Percentiles rank a stretch among this genome's conserved stretches.
Conservation (phyloP, 2,888 invertebrate species). For the Seira ritae region DNA sequence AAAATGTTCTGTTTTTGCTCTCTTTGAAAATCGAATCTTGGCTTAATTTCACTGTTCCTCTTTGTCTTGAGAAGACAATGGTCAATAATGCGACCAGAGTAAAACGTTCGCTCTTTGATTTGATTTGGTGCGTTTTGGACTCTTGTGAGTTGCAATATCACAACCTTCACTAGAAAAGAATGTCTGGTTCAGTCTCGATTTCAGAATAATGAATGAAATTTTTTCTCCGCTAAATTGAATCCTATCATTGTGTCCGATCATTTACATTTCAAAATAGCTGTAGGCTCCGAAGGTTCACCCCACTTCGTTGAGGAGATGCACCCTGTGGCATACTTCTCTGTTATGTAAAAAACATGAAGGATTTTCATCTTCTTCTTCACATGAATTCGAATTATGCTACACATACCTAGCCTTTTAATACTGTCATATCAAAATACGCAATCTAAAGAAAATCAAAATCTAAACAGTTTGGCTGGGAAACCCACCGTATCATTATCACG, state of each 20-base stretch:
- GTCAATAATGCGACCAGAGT: too few species aligned
- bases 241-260: slow-evolving; percentile 30
- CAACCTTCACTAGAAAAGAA: too few species aligned
- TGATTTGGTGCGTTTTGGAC: too few species aligned
- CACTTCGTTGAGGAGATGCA: slow-evolving; percentile 5
- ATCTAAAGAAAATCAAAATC: slow-evolving; percentile 33
- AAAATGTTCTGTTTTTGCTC: too few species aligned
- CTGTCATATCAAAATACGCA: slow-evolving; percentile 29
- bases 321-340: slow-evolving; percentile 42
- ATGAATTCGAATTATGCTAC: too few species aligned
- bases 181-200: too few species aligned
- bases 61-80: too few species aligned
- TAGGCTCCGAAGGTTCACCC: slow-evolving; percentile 41
- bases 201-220: slow-evolving; percentile 28
- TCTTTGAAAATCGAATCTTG: too few species aligned
- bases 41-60: too few species aligned
- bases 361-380: too few species aligned
- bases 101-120: too few species aligned
- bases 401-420: not conserved
- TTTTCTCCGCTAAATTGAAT: slow-evolving; percentile 49
- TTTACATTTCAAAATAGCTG: slow-evolving; percentile 56
- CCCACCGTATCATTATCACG: slow-evolving; percentile 47
- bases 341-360: slow-evolving; percentile 25
- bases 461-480: slow-evolving; percentile 17
- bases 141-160: too few species aligned